phyloP scores from a whole-genome alignment of 2,113 vertebrate species.

The Lampris incognitus region DNA sequence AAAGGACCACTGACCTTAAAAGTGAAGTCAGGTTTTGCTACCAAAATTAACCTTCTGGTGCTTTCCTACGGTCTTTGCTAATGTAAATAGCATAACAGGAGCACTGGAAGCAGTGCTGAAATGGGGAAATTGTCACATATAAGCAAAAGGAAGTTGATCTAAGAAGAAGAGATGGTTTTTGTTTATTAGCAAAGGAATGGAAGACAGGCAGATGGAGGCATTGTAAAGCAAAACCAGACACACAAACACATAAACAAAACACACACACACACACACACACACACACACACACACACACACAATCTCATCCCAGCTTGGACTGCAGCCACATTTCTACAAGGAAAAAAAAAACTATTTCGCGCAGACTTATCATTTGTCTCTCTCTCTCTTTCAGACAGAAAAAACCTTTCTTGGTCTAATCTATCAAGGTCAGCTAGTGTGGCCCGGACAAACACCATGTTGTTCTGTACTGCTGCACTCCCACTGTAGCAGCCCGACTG shows the following conservation, averaged over 20 bases:
- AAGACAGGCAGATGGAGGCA: constrained; percentile 41
- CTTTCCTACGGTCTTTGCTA: constrained; percentile 40
- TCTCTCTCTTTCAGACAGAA: constrained; percentile 76
- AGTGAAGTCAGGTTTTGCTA: constrained; percentile 82
- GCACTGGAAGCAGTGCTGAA: not conserved
- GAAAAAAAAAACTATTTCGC: constrained; percentile 71
- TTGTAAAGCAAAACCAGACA: not conserved
- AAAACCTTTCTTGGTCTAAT: constrained; percentile 77
- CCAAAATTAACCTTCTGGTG: constrained; percentile 76
- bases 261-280: not conserved
- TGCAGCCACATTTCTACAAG: constrained; percentile 65
- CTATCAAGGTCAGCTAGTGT: constrained; percentile 83
- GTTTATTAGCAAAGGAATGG: constrained; percentile 51
- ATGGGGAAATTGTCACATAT: constrained; percentile 3
- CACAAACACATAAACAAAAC: constrained; percentile 14
- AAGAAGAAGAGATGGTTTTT: constrained; percentile 38
- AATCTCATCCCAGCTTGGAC: constrained; percentile 39
- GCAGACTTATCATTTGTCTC: constrained; percentile 77
- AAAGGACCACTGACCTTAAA: constrained; percentile 82
- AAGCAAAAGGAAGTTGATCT: constrained; percentile 55
- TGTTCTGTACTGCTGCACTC: constrained; percentile 73
- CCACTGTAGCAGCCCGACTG: constrained; percentile 46
- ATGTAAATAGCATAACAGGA: constrained; percentile 13
- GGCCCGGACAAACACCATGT: constrained; percentile 74
- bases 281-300: constrained; percentile 32